Evolutionary conservation across 1,140 invertebrate genomes (phyloP), one percentile per base, ranked within the genome.

Genomic region (Drosophila melanica): DNA sequence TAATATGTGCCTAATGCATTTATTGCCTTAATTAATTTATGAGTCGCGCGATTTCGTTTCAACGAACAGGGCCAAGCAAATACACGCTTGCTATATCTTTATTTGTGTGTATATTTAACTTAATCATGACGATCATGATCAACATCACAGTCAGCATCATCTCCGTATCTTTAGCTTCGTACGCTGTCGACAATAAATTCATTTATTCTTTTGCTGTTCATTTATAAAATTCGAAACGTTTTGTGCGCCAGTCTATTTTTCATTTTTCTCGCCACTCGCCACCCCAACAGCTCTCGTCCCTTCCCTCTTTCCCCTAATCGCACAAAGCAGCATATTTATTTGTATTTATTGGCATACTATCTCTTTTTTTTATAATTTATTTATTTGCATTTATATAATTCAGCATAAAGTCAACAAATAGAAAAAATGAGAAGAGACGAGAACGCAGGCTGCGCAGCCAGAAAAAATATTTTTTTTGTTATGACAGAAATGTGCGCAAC

Each of bases 1-100:
- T 27, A 0, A 20, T 23, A 11, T 39, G 10, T 11, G 45, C 39
- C 64, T 60, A 70, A 64, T 63, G 39, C 76, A 59, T 50, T 79
- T 76, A 85, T 77, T 85, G 77, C 53, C 63, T 84, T 80, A 84
- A 84, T 84, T 84, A 84, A 84, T 84, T 84, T 84, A 84, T 84
- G 80, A 79, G 80, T 69, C 39, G 79, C 68, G 81, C 80, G 73
- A 84, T 85, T 81, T 79, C 72, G 66, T 66, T 82, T 72, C 20
- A 41, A 35, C 54, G 62, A 59, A 50, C 2, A 47, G 12, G 45
- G 58, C 51, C 58, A 71, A 54, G 33, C 41, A 62, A 62, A 66
- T 66, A 42, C 45, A 51, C 67, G 27, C 48, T 58, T 47, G 37
- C 54, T 12, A 27, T 64, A 30, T 60, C 58, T 63, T 44, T 65